A percentile compares a stretch with the other conserved stretches of the same genome.
Evolutionary conservation across 2,888 invertebrate genomes (phyloP).

Genomic region (Sesia bembeciformis): DNA sequence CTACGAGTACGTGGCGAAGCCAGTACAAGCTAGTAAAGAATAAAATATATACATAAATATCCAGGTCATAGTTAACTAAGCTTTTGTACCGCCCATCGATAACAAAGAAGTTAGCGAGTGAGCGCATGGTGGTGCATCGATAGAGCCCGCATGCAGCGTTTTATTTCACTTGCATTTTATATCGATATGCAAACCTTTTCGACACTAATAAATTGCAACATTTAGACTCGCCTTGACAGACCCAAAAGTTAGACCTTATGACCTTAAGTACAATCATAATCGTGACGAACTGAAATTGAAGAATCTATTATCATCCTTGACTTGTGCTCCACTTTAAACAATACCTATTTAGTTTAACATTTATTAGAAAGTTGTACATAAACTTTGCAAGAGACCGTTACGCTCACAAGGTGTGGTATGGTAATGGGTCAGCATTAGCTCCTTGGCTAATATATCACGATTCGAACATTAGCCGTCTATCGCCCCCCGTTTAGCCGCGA

Average conservation of each 20-base stretch:
- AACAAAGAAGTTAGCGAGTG: slow-evolving; percentile 10
- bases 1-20: too few relatives aligned
- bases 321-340: slow-evolving; percentile 53
- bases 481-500: slow-evolving; percentile 48
- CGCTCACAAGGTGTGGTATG: slow-evolving; percentile 27
- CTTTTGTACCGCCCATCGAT: slow-evolving; percentile 10
- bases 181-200: slow-evolving; percentile 8
- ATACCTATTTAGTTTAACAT: slow-evolving; percentile 33
- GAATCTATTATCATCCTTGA: slow-evolving; percentile 54
- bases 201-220: background rate
- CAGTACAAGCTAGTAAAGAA: too few relatives aligned
- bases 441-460: slow-evolving; percentile 56
- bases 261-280: slow-evolving; percentile 47
- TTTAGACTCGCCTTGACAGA: slow-evolving; percentile 25
- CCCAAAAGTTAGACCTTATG: slow-evolving; percentile 25
- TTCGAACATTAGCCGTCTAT: slow-evolving; percentile 48
- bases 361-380: slow-evolving; percentile 33
- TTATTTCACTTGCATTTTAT: slow-evolving; percentile 25
- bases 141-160: slow-evolving; percentile 46
- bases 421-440: slow-evolving; percentile 44
- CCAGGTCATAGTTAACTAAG: too few relatives aligned
- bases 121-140: slow-evolving; percentile 35
- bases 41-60: too few relatives aligned
- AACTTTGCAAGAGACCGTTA: background rate
- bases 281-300: slow-evolving; percentile 60